phyloP scores from a whole-genome alignment of 2,888 invertebrate genomes.

The Caenorhabditis doughertyi region DNA sequence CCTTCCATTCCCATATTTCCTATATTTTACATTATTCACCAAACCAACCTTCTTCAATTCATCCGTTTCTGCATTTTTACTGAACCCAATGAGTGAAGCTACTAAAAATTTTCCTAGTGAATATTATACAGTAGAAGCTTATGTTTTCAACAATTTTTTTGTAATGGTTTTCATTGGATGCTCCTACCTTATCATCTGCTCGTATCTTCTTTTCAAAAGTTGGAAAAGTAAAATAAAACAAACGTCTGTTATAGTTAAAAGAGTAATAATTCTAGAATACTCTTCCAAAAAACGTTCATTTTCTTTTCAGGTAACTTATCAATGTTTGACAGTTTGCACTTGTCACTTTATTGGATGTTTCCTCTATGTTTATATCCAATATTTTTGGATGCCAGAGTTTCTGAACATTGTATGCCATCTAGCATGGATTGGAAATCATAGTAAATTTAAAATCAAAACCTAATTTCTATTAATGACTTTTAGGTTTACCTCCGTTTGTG shows the following conservation, averaged over 20 bases:
- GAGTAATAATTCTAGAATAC: too few relatives aligned
- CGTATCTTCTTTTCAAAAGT: constrained; percentile 41
- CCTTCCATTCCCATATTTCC: constrained; percentile 61
- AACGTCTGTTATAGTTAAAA: constrained; percentile 35
- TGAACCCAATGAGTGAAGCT: constrained; percentile 61
- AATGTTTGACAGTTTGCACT: constrained; percentile 56
- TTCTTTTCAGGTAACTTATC: constrained; percentile 52
- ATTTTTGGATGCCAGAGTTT: constrained; percentile 59
- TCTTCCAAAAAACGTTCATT: background rate
- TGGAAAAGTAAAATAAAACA: constrained; percentile 32
- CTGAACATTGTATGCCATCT: constrained; percentile 60
- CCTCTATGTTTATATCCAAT: constrained; percentile 67
- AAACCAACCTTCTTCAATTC: constrained; percentile 66
- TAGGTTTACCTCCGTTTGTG: constrained; percentile 60
- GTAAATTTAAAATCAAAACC: constrained; percentile 9
- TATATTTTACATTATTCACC: constrained; percentile 66
- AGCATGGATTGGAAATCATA: constrained; percentile 70
- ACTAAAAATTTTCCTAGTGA: constrained; percentile 53
- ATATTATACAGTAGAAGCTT: constrained; percentile 60
- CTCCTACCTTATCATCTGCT: constrained; percentile 57
- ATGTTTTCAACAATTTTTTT: constrained; percentile 66
- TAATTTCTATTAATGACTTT: background rate
- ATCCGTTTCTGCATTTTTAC: constrained; percentile 56
- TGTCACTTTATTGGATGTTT: constrained; percentile 67
- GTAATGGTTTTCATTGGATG: constrained; percentile 61